Percentiles rank a stretch among this genome's conserved stretches.
phyloP scores from a whole-genome alignment of 2,888 invertebrate genomes.

The Phengaris arion region DNA sequence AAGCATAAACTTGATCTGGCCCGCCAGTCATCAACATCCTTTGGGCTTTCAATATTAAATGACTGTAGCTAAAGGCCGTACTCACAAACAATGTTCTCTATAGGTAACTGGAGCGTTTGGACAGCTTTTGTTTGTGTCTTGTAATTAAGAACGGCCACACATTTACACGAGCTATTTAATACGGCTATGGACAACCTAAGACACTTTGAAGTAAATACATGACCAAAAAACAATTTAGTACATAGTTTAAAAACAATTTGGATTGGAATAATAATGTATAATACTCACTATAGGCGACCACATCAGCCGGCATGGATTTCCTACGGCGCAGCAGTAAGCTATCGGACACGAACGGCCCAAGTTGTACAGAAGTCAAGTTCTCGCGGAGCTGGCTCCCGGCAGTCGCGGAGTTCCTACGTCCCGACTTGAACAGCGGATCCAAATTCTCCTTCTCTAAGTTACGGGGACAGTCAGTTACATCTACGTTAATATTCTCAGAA shows the following conservation, averaged over 20 bases:
- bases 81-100: not conserved
- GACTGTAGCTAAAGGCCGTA: not conserved
- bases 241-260: too few species aligned
- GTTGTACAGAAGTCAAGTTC: slow-evolving; percentile 53
- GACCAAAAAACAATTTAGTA: not conserved
- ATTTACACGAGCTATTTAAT: slow-evolving; percentile 29
- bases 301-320: slow-evolving; percentile 62
- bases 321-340: slow-evolving; percentile 52
- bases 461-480: slow-evolving; percentile 42
- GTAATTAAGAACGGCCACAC: not conserved
- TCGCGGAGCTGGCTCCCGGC: slow-evolving; percentile 58
- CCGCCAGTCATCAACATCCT: not conserved
- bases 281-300: slow-evolving; percentile 48
- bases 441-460: slow-evolving; percentile 45
- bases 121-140: not conserved
- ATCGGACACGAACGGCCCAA: slow-evolving; percentile 46
- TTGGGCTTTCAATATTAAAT: not conserved
- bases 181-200: not conserved
- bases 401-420: slow-evolving; percentile 41
- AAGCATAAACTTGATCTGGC: not conserved
- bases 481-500: slow-evolving; percentile 45
- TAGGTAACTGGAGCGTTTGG: slow-evolving; percentile 12
- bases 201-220: not conserved
- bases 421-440: slow-evolving; percentile 37
- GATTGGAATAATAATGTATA: not conserved